Evolutionary conservation across 2,888 invertebrate species (phyloP).

Genomic region (Protophormia terraenovae): DNA sequence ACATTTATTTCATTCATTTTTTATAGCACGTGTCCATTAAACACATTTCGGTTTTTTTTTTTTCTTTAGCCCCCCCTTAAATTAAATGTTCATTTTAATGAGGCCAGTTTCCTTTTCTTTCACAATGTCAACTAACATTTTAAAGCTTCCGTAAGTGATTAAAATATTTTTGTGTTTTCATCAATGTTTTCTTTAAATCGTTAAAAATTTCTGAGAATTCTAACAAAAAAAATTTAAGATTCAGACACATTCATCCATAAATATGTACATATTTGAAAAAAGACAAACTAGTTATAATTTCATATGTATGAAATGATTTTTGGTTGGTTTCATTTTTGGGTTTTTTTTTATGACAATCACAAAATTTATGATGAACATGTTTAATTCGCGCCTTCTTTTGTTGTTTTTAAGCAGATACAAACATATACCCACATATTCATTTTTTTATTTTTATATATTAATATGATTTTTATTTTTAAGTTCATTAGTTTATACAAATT

Average conservation of each 20-base stretch:
- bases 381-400: constrained; percentile 43
- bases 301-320: background rate
- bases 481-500: background rate
- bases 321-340: background rate
- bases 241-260: constrained; percentile 1
- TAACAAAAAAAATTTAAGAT: constrained; percentile 16
- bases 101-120: constrained; percentile 52
- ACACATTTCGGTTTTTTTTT: constrained; percentile 2
- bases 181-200: constrained; percentile 8
- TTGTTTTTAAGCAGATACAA: background rate
- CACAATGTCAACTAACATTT: constrained; percentile 17
- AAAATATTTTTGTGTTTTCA: constrained; percentile 1
- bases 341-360: constrained; percentile 25
- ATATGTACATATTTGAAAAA: background rate
- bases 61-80: background rate
- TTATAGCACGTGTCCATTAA: constrained; percentile 55
- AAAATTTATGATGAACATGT: constrained; percentile 36
- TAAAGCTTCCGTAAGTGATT: constrained; percentile 52
- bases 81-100: constrained; percentile 34
- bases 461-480: background rate
- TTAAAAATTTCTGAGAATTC: constrained; percentile 46
- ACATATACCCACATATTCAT: too few species aligned
- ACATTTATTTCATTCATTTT: constrained; percentile 9
- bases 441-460: too few species aligned
- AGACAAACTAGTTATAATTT: constrained; percentile 34